Base-by-base conservation (phyloP, 2,797 vertebrate genomes). In the Knipowitschia caucasica region DNA sequence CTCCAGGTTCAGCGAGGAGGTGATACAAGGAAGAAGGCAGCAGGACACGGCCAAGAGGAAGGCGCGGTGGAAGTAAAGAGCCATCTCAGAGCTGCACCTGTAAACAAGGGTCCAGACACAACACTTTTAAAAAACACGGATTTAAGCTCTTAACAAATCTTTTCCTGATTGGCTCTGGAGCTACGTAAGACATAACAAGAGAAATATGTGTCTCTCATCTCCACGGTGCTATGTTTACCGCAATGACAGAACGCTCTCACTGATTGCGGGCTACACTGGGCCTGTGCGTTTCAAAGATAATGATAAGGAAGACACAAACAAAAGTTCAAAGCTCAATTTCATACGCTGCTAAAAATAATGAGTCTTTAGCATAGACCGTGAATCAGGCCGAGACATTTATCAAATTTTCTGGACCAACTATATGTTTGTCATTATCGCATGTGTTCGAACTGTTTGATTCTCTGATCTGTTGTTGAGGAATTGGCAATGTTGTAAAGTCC, bases 1-100 rank as follows among this genome's bases (percentile, higher is more conserved):
- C 47, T 98, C 95, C 60, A 95, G 88, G 85, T 95, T 96, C 69
- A 99, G 88, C 23, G 92, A 84, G 23, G 84, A 89, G 20, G 88
- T 54, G 54, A 75, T 75, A 43, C 62, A 85, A n/a, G 73, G 69
- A 65, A 92, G 69, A 77, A 93, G 91, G 18, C 86, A 86, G 70
- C 81, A 89, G 20, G 87, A 72, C 39, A 93, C 45, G 42, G 90
- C 72, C 65, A 92, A 54, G 15, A 85, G 66, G 50, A 92, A 62
- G 8, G 61, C 69, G 63, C 85, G 71, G 68, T 64, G 73, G 26
- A 55, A 73, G 44, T 39, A 71, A 59, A 82, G 78, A 59, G 82
- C 53, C 95, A 94, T 95, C 73, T 88, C 92, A 73, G 75, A 77
- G 70, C 74, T 76, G 57, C 61, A 82, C 89, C 91, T 93, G 75